Evolutionary conservation across 2,888 invertebrate genomes (phyloP).

Genomic region (Tricholauxania praeusta): DNA sequence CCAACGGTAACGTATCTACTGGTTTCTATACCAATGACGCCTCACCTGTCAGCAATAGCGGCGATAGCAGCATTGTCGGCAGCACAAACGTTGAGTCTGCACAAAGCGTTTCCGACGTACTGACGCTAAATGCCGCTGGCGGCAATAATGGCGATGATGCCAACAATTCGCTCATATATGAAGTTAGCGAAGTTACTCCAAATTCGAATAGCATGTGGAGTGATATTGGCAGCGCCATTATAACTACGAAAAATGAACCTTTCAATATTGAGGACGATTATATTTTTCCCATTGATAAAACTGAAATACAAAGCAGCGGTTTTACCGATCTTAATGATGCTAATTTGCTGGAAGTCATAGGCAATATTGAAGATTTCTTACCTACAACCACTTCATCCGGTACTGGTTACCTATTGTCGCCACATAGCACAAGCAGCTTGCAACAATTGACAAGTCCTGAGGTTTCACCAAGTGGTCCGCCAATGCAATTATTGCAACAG

Average conservation of each 20-base stretch:
- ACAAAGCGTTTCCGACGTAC: conserved; percentile 16
- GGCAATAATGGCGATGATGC: conserved; percentile 41
- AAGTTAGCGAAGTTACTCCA: conserved; percentile 53
- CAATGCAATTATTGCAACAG: conserved; percentile 62
- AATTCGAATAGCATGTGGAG: conserved; percentile 68
- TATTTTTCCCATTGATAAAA: conserved; percentile 89
- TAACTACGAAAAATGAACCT: conserved; percentile 70
- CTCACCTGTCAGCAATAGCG: conserved; percentile 47
- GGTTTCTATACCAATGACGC: conserved; percentile 56
- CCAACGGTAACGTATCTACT: conserved; percentile 49
- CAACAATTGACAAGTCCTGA: conserved; percentile 56
- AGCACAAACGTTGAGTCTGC: conserved; percentile 45
- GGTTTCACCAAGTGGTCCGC: conserved; percentile 58
- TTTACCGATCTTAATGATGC: conserved; percentile 89
- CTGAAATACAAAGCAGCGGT: conserved; percentile 86
- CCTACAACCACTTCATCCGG: conserved; percentile 51
- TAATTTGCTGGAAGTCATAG: conserved; percentile 80
- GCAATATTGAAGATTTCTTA: conserved; percentile 83
- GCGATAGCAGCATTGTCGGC: conserved; percentile 43
- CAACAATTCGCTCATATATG: conserved; percentile 55
- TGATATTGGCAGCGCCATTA: conserved; percentile 66
- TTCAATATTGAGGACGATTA: conserved; percentile 90
- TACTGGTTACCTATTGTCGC: conserved; percentile 59
- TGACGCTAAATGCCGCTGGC: conserved; percentile 37
- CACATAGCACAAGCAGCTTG: conserved; percentile 52